phyloP scores from a whole-genome alignment of 64 coral and sea anemone genomes.

The Exaiptasia diaphana region DNA sequence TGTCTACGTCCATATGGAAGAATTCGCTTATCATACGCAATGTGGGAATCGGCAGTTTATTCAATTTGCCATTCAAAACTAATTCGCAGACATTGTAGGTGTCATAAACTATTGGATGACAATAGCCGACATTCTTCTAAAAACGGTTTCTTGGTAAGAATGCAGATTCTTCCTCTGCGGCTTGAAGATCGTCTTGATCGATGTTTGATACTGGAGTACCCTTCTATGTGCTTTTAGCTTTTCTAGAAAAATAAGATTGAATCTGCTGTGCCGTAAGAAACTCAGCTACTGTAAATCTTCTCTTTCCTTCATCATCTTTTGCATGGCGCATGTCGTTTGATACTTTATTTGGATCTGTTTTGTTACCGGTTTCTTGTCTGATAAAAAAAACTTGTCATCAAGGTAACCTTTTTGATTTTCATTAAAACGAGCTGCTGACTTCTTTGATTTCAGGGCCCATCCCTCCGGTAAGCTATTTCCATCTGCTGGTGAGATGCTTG shows the following conservation, averaged over 20 bases:
- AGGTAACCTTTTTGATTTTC: constrained; percentile 7
- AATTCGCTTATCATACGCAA: background rate
- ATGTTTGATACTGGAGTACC: background rate
- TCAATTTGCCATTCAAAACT: background rate
- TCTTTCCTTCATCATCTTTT: background rate
- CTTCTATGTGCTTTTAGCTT: background rate
- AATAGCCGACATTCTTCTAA: background rate
- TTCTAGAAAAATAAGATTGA: constrained; percentile 4
- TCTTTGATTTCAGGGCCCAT: constrained; percentile 52
- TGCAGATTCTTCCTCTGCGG: background rate
- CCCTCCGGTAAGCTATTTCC: constrained; percentile 14
- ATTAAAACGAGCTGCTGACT: constrained; percentile 16
- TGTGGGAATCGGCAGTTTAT: background rate
- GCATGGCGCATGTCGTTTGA: constrained; percentile 9
- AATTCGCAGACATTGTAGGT: background rate
- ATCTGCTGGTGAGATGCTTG: background rate
- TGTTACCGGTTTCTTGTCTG: constrained; percentile 19
- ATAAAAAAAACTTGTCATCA: constrained; percentile 38
- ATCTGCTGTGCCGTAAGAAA: background rate
- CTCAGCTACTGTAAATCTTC: background rate
- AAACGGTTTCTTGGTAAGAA: background rate
- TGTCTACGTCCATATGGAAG: background rate
- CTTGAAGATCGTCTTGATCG: background rate
- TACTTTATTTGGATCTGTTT: constrained; percentile 14
- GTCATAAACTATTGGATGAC: constrained; percentile 3